phyloP scores from a whole-genome alignment of 2,797 vertebrate genomes.

The Hydrolagus colliei region DNA sequence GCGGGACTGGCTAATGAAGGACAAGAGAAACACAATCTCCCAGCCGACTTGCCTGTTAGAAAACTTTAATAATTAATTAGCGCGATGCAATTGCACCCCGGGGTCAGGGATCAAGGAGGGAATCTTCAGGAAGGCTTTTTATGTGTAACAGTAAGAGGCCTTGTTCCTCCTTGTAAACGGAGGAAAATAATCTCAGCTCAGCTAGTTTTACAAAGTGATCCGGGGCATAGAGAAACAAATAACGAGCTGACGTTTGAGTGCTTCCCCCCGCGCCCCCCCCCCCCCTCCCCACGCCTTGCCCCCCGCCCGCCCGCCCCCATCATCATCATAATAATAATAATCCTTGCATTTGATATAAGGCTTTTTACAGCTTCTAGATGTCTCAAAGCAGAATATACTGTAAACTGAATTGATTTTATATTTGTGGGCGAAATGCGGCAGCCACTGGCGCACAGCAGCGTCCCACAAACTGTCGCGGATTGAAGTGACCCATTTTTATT shows the following conservation, averaged over 20 bases:
- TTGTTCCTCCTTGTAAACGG: conserved; percentile 39
- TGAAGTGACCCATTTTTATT: too few species aligned
- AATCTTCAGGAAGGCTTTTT: conserved; percentile 56
- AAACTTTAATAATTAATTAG: conserved; percentile 81
- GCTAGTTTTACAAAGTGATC: conserved; percentile 25
- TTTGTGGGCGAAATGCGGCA: too few species aligned
- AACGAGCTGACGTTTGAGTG: neutral
- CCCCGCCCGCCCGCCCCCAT: too few species aligned
- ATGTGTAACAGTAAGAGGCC: conserved; percentile 57
- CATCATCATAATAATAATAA: too few species aligned
- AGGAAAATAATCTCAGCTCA: conserved; percentile 14
- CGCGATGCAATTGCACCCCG: conserved; percentile 66
- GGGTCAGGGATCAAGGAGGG: conserved; percentile 60
- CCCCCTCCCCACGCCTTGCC: too few species aligned
- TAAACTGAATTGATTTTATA: too few species aligned
- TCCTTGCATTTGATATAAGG: too few species aligned
- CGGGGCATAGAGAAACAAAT: neutral
- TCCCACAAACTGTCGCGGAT: too few species aligned
- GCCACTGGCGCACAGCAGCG: too few species aligned
- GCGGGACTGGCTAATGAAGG: conserved; percentile 49
- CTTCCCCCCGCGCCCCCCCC: too few species aligned
- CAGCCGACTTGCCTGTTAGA: conserved; percentile 66
- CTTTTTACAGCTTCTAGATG: too few species aligned
- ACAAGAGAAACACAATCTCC: conserved; percentile 60
- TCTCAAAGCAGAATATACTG: too few species aligned